phyloP scores from a whole-genome alignment of 30 jellyfish, hydroid and myxozoan species.

The Haliclystus octoradiatus region DNA sequence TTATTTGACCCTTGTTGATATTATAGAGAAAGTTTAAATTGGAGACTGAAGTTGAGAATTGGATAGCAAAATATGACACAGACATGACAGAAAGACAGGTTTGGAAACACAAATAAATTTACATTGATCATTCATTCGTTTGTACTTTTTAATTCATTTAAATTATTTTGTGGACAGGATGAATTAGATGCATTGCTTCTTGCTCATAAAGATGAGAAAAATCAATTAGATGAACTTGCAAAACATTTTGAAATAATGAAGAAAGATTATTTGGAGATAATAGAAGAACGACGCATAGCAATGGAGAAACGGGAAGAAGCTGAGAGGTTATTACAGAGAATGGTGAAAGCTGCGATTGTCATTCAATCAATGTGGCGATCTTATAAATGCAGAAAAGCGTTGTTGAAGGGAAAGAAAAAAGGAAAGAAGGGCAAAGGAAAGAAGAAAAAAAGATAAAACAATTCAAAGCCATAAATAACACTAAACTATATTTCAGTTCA shows the following conservation, averaged over 20 bases:
- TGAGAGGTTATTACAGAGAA: constrained; percentile 55
- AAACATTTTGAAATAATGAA: constrained; percentile 61
- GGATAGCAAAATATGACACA: constrained; percentile 77
- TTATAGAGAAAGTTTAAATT: constrained; percentile 77
- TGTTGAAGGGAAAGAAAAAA: constrained; percentile 69
- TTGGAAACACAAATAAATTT: neutral
- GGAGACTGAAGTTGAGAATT: constrained; percentile 94
- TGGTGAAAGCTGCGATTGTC: constrained; percentile 87
- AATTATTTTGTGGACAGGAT: constrained; percentile 39
- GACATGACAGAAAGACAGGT: constrained; percentile 98
- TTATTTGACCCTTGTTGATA: neutral
- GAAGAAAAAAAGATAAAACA: constrained; percentile 25
- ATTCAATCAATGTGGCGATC: constrained; percentile 93
- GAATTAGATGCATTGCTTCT: constrained; percentile 69
- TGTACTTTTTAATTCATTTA: too few relatives aligned
- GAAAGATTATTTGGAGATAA: constrained; percentile 48
- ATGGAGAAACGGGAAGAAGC: constrained; percentile 81
- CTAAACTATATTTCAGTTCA: too few relatives aligned
- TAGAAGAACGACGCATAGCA: constrained; percentile 83
- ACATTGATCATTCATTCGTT: too few relatives aligned
- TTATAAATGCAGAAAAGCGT: constrained; percentile 71
- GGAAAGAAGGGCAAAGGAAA: constrained; percentile 59
- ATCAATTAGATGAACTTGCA: constrained; percentile 67
- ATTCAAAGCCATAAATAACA: too few relatives aligned
- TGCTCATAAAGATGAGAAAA: constrained; percentile 69